Base-by-base conservation (phyloP, 2,797 vertebrate genomes). In the Astyanax mexicanus region DNA sequence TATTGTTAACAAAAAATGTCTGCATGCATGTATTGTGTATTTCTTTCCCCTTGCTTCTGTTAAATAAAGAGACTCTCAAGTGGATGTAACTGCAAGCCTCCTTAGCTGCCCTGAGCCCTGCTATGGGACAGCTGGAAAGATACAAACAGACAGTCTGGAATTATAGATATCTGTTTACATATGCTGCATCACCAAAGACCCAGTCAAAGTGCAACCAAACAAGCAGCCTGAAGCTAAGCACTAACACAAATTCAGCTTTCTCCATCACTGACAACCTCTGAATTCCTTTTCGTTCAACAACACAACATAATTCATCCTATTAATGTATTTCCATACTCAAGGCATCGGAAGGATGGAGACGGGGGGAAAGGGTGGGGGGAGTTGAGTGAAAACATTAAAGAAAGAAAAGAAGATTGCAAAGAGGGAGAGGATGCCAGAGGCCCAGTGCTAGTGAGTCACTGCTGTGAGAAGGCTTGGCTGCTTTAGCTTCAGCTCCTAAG, bases 131-230 rank as follows among this genome's bases (percentile, higher is more conserved):
- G 78, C 83, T 58, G 17, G 81, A 83, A 81, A 83, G 84, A 91
- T 84, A 70, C 77, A 79, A 88, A 84, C 11, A 84, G 90, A 86
- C 86, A 75, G 78, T 61, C 77, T 60, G 77, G 81, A 82, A 86
- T 89, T 86, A 74, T 83, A 86, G 79, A 75, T 83, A 88, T 83
- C 84, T 77, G 81, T 87, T 87, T 90, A 87, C 87, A 88, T 80
- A 77, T 84, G 82, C 78, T 84, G 74, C 60, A 79, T 88, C 80
- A 21, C 55, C 72, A 64, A 67, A 71, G 75, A 86, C 80, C 75
- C 61, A 55, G 71, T 47, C 69, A 83, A 74, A 85, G 73, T 77
- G 64, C 80, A 81, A 74, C 73, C 74, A 80, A 84, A 86, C 75
- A 84, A 84, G 78, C 70, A 79, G 84, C 69, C 64, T 47, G 35